Percentiles rank a stretch among this genome's conserved stretches.
These are phyloP conservation scores for Corvus cornix DNA, from an alignment of 2,113 vertebrate species.

Conservation along the genomic window DNA sequence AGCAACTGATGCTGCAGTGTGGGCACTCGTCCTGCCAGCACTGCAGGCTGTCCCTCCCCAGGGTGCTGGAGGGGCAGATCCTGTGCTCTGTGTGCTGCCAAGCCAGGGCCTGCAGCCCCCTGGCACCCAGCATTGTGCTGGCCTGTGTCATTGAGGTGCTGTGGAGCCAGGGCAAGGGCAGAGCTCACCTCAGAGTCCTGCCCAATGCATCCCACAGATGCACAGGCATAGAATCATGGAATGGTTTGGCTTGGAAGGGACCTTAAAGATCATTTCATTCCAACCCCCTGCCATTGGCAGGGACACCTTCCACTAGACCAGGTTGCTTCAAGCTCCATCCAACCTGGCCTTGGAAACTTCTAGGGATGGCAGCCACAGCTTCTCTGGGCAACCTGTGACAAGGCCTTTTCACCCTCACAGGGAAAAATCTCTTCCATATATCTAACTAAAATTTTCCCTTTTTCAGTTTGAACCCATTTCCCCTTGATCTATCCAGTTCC, in stretches of 20 bases:
- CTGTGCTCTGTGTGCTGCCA: slow-evolving; percentile 81
- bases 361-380: neutral
- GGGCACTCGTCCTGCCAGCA: slow-evolving; percentile 81
- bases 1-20: slow-evolving; percentile 82
- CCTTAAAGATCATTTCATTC: neutral
- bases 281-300: neutral
- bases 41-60: slow-evolving; percentile 73
- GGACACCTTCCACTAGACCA: neutral
- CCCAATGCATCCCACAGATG: slow-evolving; percentile 32
- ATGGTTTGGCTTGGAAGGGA: neutral
- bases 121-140: slow-evolving; percentile 76
- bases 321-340: neutral
- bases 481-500: neutral
- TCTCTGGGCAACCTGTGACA: neutral
- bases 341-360: neutral
- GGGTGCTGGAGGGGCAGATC: slow-evolving; percentile 62
- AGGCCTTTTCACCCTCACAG: neutral
- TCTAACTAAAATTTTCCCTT: neutral
- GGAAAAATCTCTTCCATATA: neutral
- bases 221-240: neutral
- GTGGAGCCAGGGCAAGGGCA: slow-evolving; percentile 24
- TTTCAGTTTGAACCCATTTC: neutral
- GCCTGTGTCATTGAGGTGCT: slow-evolving; percentile 75
- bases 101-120: slow-evolving; percentile 69
- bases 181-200: slow-evolving; percentile 64